Percentiles rank a stretch among this genome's conserved stretches.
Conservation (phyloP, 2,888 invertebrate species). For the Hypselothyrea guttata region DNA sequence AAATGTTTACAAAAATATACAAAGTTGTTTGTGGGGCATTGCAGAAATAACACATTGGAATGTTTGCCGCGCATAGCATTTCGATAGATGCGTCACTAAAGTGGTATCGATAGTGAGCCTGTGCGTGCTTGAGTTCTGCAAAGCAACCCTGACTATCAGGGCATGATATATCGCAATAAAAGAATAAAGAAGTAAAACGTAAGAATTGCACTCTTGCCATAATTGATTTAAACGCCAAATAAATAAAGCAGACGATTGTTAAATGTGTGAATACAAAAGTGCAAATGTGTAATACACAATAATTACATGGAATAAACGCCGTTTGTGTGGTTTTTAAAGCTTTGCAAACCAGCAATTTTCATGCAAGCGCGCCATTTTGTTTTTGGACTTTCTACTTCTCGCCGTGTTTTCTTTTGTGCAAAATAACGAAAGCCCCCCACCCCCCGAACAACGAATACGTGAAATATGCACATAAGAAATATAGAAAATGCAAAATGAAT, state of each 20-base stretch:
- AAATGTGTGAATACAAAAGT: slow-evolving; percentile 23
- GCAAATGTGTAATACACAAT: slow-evolving; percentile 16
- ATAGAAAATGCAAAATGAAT: slow-evolving; percentile 16
- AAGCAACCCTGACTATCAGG: slow-evolving; percentile 35
- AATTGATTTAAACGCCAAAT: slow-evolving; percentile 39
- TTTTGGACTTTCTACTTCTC: slow-evolving; percentile 66
- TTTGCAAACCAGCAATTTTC: slow-evolving; percentile 57
- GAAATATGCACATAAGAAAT: slow-evolving; percentile 7
- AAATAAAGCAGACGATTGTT: slow-evolving; percentile 30
- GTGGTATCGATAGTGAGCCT: slow-evolving; percentile 21
- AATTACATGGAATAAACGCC: slow-evolving; percentile 17
- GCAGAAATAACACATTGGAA: too few relatives aligned
- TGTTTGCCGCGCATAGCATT: too few relatives aligned
- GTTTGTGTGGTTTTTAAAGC: slow-evolving; percentile 11
- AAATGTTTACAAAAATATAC: too few relatives aligned
- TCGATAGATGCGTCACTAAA: slow-evolving; percentile 6
- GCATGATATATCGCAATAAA: slow-evolving; percentile 44
- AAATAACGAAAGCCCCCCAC: slow-evolving; percentile 50
- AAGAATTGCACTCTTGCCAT: slow-evolving; percentile 56
- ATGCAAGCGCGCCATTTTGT: slow-evolving; percentile 70
- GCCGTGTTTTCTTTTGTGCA: slow-evolving; percentile 65
- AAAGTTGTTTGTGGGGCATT: too few relatives aligned
- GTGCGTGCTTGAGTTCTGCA: slow-evolving; percentile 13
- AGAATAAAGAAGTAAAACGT: slow-evolving; percentile 67
- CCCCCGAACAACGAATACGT: slow-evolving; percentile 8